phyloP scores from a whole-genome alignment of 2,888 invertebrate species.

The Acanthosoma haemorrhoidale region DNA sequence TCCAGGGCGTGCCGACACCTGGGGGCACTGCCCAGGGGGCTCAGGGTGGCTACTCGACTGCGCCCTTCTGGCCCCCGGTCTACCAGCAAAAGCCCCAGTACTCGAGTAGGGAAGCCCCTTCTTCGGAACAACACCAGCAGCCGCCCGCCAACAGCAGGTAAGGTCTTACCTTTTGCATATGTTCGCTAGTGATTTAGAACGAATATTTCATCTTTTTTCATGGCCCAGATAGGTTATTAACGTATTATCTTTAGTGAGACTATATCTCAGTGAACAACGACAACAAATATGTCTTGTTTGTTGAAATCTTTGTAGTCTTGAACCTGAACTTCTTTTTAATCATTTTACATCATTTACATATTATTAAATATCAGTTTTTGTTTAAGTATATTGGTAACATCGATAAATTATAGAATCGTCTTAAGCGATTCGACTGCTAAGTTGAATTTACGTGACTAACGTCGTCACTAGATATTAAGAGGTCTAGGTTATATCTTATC shows the following conservation, averaged over 20 bases:
- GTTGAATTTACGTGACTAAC: background rate
- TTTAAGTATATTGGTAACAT: no score
- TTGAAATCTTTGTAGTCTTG: no score
- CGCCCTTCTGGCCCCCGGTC: conserved; percentile 31
- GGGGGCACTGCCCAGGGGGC: background rate
- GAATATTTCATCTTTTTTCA: background rate
- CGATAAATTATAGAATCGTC: no score
- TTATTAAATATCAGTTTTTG: no score
- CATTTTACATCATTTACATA: no score
- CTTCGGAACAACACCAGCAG: conserved; percentile 26
- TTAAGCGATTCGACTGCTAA: no score
- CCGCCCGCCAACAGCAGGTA: background rate
- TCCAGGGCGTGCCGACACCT: conserved; percentile 65
- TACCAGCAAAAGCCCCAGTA: conserved; percentile 39
- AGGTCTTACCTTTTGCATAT: background rate
- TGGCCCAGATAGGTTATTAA: background rate
- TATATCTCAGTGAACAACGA: no score
- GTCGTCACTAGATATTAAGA: background rate
- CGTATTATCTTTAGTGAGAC: background rate
- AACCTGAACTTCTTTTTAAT: no score
- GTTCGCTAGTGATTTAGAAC: background rate
- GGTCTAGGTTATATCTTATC: conserved; percentile 14
- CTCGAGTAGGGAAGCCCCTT: background rate
- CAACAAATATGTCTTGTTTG: no score
- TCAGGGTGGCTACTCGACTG: background rate